Conservation (phyloP, 1,140 invertebrate species). For the Apis dorsata region DNA sequence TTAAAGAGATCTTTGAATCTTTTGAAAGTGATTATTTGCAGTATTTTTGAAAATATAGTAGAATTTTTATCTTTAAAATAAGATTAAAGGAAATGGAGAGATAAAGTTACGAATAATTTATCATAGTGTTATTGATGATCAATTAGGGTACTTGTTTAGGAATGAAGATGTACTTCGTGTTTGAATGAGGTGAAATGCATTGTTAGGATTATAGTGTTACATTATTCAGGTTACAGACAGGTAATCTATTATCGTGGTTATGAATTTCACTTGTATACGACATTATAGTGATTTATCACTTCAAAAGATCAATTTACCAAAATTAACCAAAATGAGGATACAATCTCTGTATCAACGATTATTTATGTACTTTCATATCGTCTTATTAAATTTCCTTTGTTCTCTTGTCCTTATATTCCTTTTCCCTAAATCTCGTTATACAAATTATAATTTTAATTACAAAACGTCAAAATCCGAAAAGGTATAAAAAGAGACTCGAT, state of each 20-base stretch:
- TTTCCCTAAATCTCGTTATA: too few species aligned
- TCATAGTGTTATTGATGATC: neutral
- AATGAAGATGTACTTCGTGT: neutral
- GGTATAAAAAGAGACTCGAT: too few species aligned
- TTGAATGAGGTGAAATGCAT: constrained; percentile 2
- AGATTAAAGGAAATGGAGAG: neutral
- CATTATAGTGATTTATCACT: neutral
- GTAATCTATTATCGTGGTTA: neutral
- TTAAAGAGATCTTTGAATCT: too few species aligned
- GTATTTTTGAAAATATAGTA: too few species aligned
- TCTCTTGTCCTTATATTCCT: too few species aligned
- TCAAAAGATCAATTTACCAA: neutral
- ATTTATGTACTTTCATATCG: too few species aligned
- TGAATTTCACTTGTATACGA: neutral
- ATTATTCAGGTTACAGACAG: constrained; percentile 4
- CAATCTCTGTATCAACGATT: too few species aligned
- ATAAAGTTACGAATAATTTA: neutral
- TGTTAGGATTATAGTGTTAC: constrained; percentile 2
- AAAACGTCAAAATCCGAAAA: too few species aligned
- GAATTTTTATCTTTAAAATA: too few species aligned
- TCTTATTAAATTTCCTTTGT: too few species aligned
- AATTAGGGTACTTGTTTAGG: constrained; percentile 1
- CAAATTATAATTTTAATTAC: too few species aligned
- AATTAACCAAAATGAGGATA: neutral
- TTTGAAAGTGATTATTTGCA: too few species aligned